Base-by-base conservation (phyloP, 1,140 invertebrate species). In the Ruditapes philippinarum region DNA sequence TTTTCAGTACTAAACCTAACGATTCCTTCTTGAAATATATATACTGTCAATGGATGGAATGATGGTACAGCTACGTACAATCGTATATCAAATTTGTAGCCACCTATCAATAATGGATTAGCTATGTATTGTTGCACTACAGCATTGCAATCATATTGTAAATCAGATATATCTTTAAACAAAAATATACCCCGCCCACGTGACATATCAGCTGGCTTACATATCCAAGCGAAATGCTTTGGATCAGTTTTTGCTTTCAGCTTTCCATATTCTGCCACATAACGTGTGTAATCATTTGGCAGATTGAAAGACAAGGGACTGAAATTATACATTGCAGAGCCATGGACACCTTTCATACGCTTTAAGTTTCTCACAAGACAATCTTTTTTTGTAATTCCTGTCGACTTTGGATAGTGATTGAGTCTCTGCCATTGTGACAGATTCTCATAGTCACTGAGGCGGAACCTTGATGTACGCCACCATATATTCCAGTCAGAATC, bases 341-440 rank as follows among this genome's bases (percentile, higher is more conserved):
- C 98, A 92, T 98, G 97, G 33, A 98, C 97, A 92, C 97, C 97
- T 93, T 97, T 97, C 98, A 98, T 98, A 89, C 97, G 97, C 89
- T 97, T 97, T 38, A 98, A 95, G 91, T 98, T 97, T 68, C 98
- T 95, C 0, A 98, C 97, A 54, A 98, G 96, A 92, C 97, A 97
- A 93, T 98, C 98, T 93, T 98, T 98, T 65, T 97, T 96, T 90
- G 98, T 98, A 92, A 98, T 98, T 0, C 97, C 97, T 40, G 97
- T 97, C 22, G 97, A 97, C 95, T 98, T 97, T 2, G 98, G 98
- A 93, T 98, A 98, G 92, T 98, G 98, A 94, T 98, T 98, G 90
- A 98, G 93, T 92, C 98, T 97, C 97, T 98, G 98, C 97, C 97
- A 97, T 89, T 97, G 96, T 40, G 97, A 96, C 51, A 98, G 96